Evolutionary conservation across 2,888 invertebrate genomes (phyloP).

Genomic region (Elmis aenea): DNA sequence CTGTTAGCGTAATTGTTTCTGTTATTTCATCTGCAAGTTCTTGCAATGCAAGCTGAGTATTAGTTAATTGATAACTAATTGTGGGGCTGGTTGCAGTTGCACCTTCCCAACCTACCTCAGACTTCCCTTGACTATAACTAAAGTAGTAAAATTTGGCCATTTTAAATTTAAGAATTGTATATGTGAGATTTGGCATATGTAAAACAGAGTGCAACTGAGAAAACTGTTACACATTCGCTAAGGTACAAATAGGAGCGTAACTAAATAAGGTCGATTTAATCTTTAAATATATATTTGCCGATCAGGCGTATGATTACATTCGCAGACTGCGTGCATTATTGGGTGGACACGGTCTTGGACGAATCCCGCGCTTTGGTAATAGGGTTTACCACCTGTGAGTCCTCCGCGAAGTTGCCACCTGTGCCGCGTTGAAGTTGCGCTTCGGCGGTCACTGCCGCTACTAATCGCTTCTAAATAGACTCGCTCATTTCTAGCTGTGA

Average conservation of each 20-base stretch:
- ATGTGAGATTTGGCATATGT: too few species aligned
- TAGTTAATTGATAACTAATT: too few species aligned
- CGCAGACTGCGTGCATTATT: constrained; percentile 20
- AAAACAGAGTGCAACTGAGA: too few species aligned
- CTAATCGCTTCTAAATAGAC: constrained; percentile 22
- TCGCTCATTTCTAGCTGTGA: constrained; percentile 17
- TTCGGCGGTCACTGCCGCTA: constrained; percentile 11
- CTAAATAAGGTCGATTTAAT: constrained; percentile 28
- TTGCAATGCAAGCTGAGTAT: too few species aligned
- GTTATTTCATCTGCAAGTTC: too few species aligned
- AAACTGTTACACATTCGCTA: constrained; percentile 28
- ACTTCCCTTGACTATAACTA: too few species aligned
- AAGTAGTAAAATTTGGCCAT: too few species aligned
- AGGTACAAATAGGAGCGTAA: constrained; percentile 21
- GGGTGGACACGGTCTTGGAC: constrained; percentile 20
- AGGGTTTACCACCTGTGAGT: constrained; percentile 9
- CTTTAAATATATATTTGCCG: constrained; percentile 32
- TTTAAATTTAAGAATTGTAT: too few species aligned
- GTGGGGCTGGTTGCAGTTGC: too few species aligned
- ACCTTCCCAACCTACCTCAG: too few species aligned
- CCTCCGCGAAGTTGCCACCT: constrained; percentile 20
- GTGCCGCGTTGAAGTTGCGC: constrained; percentile 15
- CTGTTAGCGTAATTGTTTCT: too few species aligned
- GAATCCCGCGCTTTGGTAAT: constrained; percentile 18
- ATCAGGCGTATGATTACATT: constrained; percentile 32